Base-by-base conservation (phyloP, 2,888 invertebrate species). In the Acrobasis suavella region DNA sequence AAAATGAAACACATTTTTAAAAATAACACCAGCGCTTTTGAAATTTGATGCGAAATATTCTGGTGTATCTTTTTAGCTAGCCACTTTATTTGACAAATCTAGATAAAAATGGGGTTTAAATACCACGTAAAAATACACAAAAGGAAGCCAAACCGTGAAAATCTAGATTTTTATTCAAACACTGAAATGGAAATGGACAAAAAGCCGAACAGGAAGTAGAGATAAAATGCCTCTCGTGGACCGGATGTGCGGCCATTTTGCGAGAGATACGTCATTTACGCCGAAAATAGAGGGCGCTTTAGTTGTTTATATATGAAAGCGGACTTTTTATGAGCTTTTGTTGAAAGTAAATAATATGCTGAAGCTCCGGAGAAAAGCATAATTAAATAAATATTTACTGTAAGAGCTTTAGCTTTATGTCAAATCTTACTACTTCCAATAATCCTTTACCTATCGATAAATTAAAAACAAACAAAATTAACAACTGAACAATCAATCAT, bases 121-220 rank as follows among this genome's bases (percentile, higher is more conserved):
- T 38, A 15, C 5, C 46, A 55, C 12, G 14, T 8, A 38, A 42
- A 6, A 9, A 39, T 12, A 17, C 5, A 37, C 49, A 32, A 49
- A 46, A 50, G 32, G 32, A 2, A 32, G 32, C 32, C n/a, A 39
- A 51, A 10, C 42, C 22, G 42, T 42, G 52, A 38, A 59, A 59
- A 60, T 60, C 38, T 60, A 60, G 60, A 42, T 59, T 50, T 59
- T 52, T 42, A 52, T 60, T 51, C 60, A 60, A 60, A 60, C 51
- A 22, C 16, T 22, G 12, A 51, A 60, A 51, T 51, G 39, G 42
- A 59, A 59, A 50, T 37, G 39, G 51, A 60, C 60, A 60, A 60
- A 60, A 22, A 5, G 50, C 2, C 42, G 42, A 52, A 42, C 60
- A 51, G 60, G 60, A 60, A 51, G 39, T 50, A 22, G 51, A 60